phyloP scores from a whole-genome alignment of 2,888 invertebrate genomes.

The Sarcophaga subvicina region DNA sequence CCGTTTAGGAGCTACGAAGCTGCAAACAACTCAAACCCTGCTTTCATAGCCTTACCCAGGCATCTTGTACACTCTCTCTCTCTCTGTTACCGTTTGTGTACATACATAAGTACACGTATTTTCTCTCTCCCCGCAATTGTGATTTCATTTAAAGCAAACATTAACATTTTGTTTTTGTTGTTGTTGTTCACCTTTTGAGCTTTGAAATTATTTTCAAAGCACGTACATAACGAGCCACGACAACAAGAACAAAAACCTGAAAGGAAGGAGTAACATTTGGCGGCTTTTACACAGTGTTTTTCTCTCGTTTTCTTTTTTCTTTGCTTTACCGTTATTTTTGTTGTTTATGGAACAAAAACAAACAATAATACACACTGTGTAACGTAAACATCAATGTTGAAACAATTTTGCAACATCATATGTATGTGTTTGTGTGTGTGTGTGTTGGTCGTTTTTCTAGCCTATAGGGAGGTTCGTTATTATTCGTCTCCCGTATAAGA shows the following conservation, averaged over 20 bases:
- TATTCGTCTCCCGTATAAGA: background rate
- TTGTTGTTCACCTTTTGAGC: slow-evolving; percentile 66
- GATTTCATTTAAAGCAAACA: background rate
- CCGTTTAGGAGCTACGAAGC: background rate
- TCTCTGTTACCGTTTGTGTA: background rate
- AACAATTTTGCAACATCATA: slow-evolving; percentile 59
- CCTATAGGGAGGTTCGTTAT: background rate
- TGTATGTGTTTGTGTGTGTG: background rate
- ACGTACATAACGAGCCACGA: slow-evolving; percentile 45
- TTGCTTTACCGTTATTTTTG: too few species aligned
- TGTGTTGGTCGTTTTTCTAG: background rate
- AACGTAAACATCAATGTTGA: slow-evolving; percentile 49
- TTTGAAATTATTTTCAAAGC: slow-evolving; percentile 70
- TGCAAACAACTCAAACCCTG: background rate
- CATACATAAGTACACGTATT: background rate
- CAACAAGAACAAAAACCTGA: too few species aligned
- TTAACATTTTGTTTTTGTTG: background rate
- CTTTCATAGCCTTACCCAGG: background rate
- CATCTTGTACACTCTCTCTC: background rate
- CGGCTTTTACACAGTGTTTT: slow-evolving; percentile 59
- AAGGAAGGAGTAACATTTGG: slow-evolving; percentile 27
- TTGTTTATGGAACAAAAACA: too few species aligned
- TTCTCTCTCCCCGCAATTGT: background rate
- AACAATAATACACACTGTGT: background rate
- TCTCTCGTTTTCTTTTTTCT: too few species aligned